A percentile compares a stretch with the other conserved stretches of the same genome.
phyloP scores from a whole-genome alignment of 64 coral and sea anemone genomes.

The Montipora efflorescens region DNA sequence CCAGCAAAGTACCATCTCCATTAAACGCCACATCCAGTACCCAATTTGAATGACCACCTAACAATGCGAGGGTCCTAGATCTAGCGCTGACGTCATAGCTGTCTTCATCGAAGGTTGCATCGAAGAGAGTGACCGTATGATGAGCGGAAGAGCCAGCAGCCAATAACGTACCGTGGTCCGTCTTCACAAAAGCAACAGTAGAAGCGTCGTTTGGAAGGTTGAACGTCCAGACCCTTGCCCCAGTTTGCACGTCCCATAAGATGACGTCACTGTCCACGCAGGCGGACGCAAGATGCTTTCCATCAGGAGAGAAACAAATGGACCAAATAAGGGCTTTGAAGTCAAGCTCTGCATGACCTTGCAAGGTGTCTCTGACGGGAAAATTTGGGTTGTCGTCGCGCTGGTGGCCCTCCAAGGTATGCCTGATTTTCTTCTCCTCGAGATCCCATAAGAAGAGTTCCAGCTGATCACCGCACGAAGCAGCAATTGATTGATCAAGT shows the following conservation, averaged over 20 bases:
- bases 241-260: conserved; percentile 47
- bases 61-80: conserved; percentile 45
- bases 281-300: conserved; percentile 45
- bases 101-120: not conserved
- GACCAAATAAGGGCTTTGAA: conserved; percentile 70
- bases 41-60: conserved; percentile 65
- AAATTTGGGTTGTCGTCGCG: conserved; percentile 54
- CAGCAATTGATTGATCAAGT: conserved; percentile 47
- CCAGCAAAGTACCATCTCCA: conserved; percentile 32
- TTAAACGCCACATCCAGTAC: conserved; percentile 62
- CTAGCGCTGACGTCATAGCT: not conserved
- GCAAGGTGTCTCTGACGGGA: conserved; percentile 29
- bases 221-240: conserved; percentile 16
- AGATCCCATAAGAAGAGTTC: conserved; percentile 68
- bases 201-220: conserved; percentile 65
- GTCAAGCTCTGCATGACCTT: conserved; percentile 3
- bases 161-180: conserved; percentile 44
- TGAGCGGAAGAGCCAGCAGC: conserved; percentile 63
- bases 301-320: conserved; percentile 61
- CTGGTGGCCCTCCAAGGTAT: conserved; percentile 9
- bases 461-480: conserved; percentile 48
- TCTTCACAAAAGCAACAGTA: conserved; percentile 22
- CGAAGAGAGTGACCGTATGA: conserved; percentile 57
- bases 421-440: not conserved
- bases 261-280: conserved; percentile 38